Evolutionary conservation across 2,797 vertebrate genomes (phyloP), one percentile per base, ranked within the genome.

Genomic region (Sarcophilus harrisii): DNA sequence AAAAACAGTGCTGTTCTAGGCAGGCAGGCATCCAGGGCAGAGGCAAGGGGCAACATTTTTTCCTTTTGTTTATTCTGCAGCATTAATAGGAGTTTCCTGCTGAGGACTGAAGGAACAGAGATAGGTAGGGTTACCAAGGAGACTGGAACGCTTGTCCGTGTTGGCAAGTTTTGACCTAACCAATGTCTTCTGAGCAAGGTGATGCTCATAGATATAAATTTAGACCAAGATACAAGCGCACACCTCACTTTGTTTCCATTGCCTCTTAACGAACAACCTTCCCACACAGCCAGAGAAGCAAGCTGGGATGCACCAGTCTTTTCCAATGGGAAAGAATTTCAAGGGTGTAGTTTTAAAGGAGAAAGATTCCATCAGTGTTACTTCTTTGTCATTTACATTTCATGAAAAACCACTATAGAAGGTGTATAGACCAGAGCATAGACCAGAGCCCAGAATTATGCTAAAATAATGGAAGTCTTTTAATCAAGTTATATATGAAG

Each of bases 311-410:
- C 1, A 32, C 92, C 54, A 73, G 90, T 1, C 93, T 94, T 95
- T 97, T 96, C 95, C 96, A 96, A 9, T 66, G 57, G 93, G 92
- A 94, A 93, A 58, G 28, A 90, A 94, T 96, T 97, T 97, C 95
- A 95, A 97, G 96, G 92, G 90, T 93, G 95, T 92, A 60, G 96
- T 98, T 97, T 97, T 96, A 97, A 97, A 97, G 94, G 95, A 94
- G 96, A 98, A 97, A 98, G 97, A 93, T 97, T 97, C 97, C 97
- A 98, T 97, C 97, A 98, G 97, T 66, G 62, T 57, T 94, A 12
- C 24, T 21, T 96, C 95, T 97, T 98, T 98, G 98, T 98, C 93
- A 98, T 97, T 98, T 97, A 98, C 97, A 98, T 98, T 96, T 97
- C 96, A 96, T 97, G 97, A 97, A 98, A 98, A 98, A 97, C 96